These are phyloP conservation scores for Ips nitidus DNA, from an alignment of 1,140 invertebrate species.

Conservation along the genomic window DNA sequence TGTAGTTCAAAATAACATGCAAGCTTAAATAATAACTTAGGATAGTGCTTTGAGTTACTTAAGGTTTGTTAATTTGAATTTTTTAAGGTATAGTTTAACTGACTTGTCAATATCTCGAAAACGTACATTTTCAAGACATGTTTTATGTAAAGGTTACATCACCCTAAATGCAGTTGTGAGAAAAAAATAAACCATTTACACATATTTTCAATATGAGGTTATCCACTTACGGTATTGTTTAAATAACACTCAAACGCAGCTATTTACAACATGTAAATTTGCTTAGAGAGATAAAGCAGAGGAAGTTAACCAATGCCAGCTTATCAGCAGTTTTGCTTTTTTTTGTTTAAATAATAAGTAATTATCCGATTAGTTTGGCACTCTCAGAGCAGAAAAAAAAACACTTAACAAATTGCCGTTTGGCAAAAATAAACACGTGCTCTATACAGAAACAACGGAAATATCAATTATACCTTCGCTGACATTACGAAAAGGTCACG, in stretches of 20 bases:
- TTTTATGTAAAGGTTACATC: too few species aligned
- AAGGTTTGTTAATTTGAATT: too few species aligned
- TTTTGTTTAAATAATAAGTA: constrained; percentile 6
- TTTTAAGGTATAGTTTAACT: too few species aligned
- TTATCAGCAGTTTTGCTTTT: constrained; percentile 5
- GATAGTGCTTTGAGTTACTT: too few species aligned
- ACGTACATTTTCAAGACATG: too few species aligned
- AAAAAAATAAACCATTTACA: too few species aligned
- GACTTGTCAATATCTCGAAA: too few species aligned
- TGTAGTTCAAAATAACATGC: too few species aligned
- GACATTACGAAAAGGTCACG: constrained; percentile 10
- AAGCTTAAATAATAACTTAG: too few species aligned
- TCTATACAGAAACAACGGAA: background rate
- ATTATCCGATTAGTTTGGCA: background rate
- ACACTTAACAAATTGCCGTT: too few species aligned
- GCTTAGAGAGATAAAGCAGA: constrained; percentile 9
- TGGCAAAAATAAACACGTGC: too few species aligned
- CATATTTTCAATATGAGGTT: background rate
- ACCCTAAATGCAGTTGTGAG: too few species aligned
- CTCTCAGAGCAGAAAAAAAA: background rate
- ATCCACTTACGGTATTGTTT: constrained; percentile 9
- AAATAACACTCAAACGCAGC: constrained; percentile 3
- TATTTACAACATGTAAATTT: constrained; percentile 12
- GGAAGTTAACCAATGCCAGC: constrained; percentile 2
- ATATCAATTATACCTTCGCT: constrained; percentile 1